phyloP scores from a whole-genome alignment of 2,797 vertebrate genomes.

The Pseudochromis fuscus region DNA sequence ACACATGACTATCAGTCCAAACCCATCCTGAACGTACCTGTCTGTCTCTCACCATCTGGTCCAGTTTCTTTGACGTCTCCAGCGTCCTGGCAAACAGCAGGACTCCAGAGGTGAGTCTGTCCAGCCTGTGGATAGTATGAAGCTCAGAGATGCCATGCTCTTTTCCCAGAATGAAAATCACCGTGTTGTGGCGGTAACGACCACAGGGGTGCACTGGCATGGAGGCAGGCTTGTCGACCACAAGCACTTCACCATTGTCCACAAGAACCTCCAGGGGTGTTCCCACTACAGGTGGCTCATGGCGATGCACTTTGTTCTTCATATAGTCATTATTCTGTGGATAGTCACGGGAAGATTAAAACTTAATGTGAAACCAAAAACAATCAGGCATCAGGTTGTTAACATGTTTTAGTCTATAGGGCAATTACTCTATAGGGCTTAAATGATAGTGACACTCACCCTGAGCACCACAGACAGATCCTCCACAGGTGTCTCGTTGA shows the following conservation, averaged over 20 bases:
- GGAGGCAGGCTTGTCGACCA: constrained; percentile 96
- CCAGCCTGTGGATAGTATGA: constrained; percentile 94
- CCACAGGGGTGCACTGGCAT: constrained; percentile 97
- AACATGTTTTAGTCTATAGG: too few relatives aligned
- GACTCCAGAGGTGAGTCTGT: constrained; percentile 96
- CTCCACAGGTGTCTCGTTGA: constrained; percentile 89
- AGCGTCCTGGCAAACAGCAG: constrained; percentile 94
- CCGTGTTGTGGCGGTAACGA: constrained; percentile 96
- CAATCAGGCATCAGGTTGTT: too few relatives aligned
- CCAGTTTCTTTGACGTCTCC: constrained; percentile 91
- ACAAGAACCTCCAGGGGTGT: constrained; percentile 88
- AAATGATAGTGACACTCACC: constrained; percentile 83
- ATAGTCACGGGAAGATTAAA: not conserved
- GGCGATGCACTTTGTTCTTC: constrained; percentile 94
- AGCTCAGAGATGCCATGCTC: constrained; percentile 90
- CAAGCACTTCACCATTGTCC: constrained; percentile 91
- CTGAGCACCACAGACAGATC: constrained; percentile 91
- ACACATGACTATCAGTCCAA: not conserved
- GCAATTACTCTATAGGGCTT: too few relatives aligned
- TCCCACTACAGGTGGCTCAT: constrained; percentile 93
- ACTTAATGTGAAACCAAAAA: not conserved
- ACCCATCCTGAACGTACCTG: constrained; percentile 66
- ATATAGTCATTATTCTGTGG: constrained; percentile 94
- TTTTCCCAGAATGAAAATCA: constrained; percentile 98
- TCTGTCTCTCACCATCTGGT: constrained; percentile 93